Percentiles rank a stretch among this genome's conserved stretches.
Conservation (phyloP, 2,797 vertebrate genomes). For the Eulemur rubriventer region DNA sequence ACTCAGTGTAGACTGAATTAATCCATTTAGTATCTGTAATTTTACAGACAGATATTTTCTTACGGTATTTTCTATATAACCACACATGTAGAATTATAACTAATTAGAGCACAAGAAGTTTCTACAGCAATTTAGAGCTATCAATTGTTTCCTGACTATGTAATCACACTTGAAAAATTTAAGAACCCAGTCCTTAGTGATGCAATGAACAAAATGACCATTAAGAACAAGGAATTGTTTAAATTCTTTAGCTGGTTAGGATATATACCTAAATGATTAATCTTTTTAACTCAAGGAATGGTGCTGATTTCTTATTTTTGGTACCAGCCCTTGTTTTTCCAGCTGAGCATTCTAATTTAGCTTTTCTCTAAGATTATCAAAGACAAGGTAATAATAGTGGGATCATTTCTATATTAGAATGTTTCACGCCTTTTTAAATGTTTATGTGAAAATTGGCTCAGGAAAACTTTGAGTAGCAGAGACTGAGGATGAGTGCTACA, state of each 20-base stretch:
- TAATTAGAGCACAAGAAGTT: conserved; percentile 78
- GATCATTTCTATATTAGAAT: conserved; percentile 65
- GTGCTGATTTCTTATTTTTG: conserved; percentile 67
- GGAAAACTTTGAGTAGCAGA: conserved; percentile 22
- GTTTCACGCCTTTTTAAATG: conserved; percentile 75
- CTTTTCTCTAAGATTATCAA: conserved; percentile 72
- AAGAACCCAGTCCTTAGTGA: conserved; percentile 53
- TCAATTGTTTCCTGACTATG: conserved; percentile 66
- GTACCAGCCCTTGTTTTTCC: conserved; percentile 73
- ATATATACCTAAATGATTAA: conserved; percentile 66
- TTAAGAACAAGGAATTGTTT: conserved; percentile 76
- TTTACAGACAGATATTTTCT: conserved; percentile 88
- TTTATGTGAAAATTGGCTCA: conserved; percentile 73
- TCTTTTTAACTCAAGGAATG: conserved; percentile 72
- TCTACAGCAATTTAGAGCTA: conserved; percentile 71
- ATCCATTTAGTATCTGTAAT: conserved; percentile 84
- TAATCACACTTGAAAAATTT: conserved; percentile 47
- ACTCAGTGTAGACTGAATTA: conserved; percentile 82
- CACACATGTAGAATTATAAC: conserved; percentile 72
- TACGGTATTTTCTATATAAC: conserved; percentile 84
- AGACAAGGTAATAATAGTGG: conserved; percentile 69
- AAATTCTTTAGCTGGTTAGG: conserved; percentile 61
- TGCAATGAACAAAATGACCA: conserved; percentile 77
- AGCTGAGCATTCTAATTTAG: conserved; percentile 64
- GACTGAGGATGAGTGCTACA: neutral